Evolutionary conservation across 2,113 vertebrate species (phyloP).

Genomic region (Petrocephalus zakoni): DNA sequence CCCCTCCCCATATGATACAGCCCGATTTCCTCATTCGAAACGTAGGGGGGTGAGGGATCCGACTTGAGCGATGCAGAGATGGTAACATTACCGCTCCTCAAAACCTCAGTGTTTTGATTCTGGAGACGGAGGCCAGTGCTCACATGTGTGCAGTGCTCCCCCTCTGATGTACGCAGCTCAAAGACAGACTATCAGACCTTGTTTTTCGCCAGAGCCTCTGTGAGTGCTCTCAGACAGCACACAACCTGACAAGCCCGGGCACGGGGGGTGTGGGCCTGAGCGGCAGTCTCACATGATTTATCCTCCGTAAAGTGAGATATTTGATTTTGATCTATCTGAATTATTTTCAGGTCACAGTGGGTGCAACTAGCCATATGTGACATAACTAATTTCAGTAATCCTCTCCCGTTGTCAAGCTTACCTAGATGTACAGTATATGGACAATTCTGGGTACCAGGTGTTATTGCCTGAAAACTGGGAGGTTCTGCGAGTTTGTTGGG

Average conservation of each 20-base stretch:
- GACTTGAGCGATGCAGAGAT: not conserved
- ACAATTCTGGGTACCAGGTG: not conserved
- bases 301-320: conserved; percentile 2
- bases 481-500: not conserved
- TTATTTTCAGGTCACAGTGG: not conserved
- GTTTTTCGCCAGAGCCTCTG: not conserved
- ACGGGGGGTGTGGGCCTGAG: not conserved
- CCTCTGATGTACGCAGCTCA: not conserved
- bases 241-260: not conserved
- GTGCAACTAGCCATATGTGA: too few relatives aligned
- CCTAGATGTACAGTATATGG: not conserved
- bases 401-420: not conserved
- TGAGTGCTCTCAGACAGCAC: not conserved
- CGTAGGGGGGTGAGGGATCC: not conserved
- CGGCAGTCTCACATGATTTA: not conserved
- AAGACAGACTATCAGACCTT: conserved; percentile 13
- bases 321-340: not conserved
- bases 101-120: not conserved
- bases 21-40: not conserved
- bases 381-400: not conserved
- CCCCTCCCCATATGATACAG: not conserved
- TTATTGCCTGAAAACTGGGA: not conserved
- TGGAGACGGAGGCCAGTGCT: not conserved
- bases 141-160: not conserved
- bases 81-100: not conserved